A percentile compares a stretch with the other conserved stretches of the same genome.
These are phyloP conservation scores for Formica exsecta DNA, from an alignment of 1,140 invertebrate species.

Conservation along the genomic window DNA sequence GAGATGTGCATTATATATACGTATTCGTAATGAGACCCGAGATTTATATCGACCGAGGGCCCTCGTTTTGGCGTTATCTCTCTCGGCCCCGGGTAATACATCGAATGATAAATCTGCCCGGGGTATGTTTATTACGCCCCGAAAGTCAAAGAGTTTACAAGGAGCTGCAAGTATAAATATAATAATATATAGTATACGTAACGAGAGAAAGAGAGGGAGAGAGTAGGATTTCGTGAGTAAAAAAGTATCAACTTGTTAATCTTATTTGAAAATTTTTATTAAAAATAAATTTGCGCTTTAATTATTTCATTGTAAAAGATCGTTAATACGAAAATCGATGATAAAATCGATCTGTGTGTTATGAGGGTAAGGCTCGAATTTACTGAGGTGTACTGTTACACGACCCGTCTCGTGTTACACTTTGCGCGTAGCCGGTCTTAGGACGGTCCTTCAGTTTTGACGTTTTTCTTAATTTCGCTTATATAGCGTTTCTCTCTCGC, in stretches of 20 bases:
- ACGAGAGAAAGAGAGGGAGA: too few relatives aligned
- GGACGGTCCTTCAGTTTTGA: not conserved
- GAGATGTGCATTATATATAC: constrained; percentile 69
- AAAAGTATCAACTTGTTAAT: not conserved
- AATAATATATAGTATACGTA: not conserved
- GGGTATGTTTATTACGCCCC: constrained; percentile 20
- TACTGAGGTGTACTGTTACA: constrained; percentile 36
- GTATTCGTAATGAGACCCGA: constrained; percentile 70
- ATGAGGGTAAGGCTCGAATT: constrained; percentile 29
- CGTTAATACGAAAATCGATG: constrained; percentile 37
- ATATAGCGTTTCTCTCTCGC: not conserved
- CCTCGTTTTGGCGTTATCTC: constrained; percentile 42
- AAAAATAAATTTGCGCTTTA: not conserved
- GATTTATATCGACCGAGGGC: constrained; percentile 66
- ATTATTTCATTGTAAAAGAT: constrained; percentile 9
- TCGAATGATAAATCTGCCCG: constrained; percentile 55
- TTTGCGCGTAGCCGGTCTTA: constrained; percentile 48
- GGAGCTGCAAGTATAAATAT: not conserved
- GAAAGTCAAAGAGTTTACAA: not conserved
- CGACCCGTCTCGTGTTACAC: constrained; percentile 42
- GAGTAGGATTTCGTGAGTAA: not conserved
- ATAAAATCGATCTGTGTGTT: constrained; percentile 35
- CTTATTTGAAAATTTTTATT: not conserved
- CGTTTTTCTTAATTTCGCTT: constrained; percentile 24
- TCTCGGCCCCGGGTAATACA: constrained; percentile 17